Conservation (phyloP, 2,113 vertebrate genomes). For the Odocoileus virginianus region DNA sequence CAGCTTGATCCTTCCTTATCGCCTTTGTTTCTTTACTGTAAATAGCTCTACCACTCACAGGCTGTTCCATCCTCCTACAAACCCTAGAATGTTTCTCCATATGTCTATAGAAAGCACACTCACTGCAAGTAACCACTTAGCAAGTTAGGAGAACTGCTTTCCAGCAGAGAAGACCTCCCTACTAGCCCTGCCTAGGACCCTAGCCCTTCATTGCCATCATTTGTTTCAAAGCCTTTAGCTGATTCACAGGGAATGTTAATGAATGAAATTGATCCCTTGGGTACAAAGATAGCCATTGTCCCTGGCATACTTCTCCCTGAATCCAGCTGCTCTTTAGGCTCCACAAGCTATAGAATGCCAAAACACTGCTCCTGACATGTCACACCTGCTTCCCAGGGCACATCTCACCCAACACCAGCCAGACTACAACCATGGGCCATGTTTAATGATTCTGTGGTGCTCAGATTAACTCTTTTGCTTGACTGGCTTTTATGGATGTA, state of each 20-base stretch:
- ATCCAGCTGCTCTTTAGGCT: slow-evolving; percentile 74
- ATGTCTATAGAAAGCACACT: background rate
- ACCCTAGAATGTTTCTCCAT: background rate
- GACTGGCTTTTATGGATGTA: slow-evolving; percentile 81
- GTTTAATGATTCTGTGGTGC: slow-evolving; percentile 77
- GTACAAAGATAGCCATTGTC: slow-evolving; percentile 75
- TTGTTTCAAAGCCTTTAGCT: slow-evolving; percentile 73
- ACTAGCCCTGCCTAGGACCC: background rate
- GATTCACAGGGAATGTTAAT: slow-evolving; percentile 71
- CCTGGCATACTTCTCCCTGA: slow-evolving; percentile 62
- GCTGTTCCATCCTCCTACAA: background rate
- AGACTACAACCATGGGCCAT: slow-evolving; percentile 58
- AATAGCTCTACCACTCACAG: background rate
- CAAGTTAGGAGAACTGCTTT: background rate
- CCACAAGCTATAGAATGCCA: slow-evolving; percentile 75
- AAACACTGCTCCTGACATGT: slow-evolving; percentile 74
- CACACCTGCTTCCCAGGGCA: slow-evolving; percentile 74
- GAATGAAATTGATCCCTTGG: slow-evolving; percentile 63
- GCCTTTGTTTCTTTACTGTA: background rate
- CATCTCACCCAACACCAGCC: slow-evolving; percentile 75
- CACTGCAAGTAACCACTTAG: background rate
- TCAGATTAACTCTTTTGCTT: slow-evolving; percentile 81
- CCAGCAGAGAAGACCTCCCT: background rate
- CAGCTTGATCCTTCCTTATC: background rate
- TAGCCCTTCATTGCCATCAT: slow-evolving; percentile 40